phyloP scores from a whole-genome alignment of 2,888 invertebrate species.

The Conomelus anceps region DNA sequence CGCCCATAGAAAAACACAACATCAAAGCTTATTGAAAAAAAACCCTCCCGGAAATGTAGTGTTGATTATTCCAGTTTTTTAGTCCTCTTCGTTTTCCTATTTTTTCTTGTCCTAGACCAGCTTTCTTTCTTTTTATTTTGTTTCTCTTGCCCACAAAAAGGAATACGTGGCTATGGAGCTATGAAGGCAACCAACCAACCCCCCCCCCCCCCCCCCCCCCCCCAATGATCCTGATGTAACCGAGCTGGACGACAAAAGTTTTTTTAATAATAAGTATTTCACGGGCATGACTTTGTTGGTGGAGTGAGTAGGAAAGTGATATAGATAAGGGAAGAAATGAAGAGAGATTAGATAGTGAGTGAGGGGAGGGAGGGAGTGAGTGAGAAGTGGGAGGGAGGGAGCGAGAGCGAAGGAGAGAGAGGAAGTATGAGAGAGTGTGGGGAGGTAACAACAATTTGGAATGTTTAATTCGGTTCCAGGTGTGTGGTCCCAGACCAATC shows the following conservation, averaged over 20 bases:
- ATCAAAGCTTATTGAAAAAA: not conserved
- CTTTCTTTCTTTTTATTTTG: too few relatives aligned
- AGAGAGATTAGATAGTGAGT: not conserved
- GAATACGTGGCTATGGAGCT: not conserved
- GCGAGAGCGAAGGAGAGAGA: not conserved
- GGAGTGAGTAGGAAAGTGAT: not conserved
- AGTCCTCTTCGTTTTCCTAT: too few relatives aligned
- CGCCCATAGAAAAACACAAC: not conserved
- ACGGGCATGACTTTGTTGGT: not conserved
- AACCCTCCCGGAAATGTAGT: not conserved
- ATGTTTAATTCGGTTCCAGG: not conserved
- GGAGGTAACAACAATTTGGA: not conserved
- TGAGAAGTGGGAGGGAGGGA: not conserved
- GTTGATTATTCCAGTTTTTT: not conserved
- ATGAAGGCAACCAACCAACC: too few relatives aligned
- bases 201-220: too few relatives aligned
- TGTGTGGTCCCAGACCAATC: not conserved
- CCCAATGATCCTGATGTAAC: not conserved
- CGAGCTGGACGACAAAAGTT: not conserved
- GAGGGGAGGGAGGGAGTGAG: not conserved
- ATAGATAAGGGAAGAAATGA: not conserved
- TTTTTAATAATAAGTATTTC: not conserved
- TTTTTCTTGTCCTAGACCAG: not conserved
- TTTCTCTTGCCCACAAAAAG: too few relatives aligned
- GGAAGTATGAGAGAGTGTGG: not conserved